Percentiles rank a stretch among this genome's conserved stretches.
Evolutionary conservation across 2,113 vertebrate species (phyloP).

Genomic region (Columba janthina): DNA sequence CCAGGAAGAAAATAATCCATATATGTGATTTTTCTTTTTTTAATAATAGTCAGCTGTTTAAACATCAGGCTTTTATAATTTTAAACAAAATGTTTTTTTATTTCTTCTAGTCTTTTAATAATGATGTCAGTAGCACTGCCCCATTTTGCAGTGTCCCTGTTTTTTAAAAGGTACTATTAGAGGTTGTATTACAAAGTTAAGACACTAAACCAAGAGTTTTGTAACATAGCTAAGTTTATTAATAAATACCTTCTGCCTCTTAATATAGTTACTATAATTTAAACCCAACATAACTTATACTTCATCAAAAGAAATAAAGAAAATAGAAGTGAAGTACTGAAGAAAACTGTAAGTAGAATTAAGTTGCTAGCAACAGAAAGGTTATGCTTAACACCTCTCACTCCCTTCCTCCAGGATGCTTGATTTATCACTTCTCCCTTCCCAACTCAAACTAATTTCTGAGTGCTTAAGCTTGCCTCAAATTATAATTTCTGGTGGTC

Average conservation of each 20-base stretch:
- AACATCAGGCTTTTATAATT: not conserved
- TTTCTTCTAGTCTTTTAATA: not conserved
- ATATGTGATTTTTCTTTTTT: not conserved
- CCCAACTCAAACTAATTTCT: not conserved
- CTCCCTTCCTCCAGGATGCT: not conserved
- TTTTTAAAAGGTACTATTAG: not conserved
- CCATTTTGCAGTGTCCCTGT: not conserved
- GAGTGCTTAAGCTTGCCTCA: not conserved
- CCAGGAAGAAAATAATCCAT: not conserved
- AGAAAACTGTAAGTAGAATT: not conserved
- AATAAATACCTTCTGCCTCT: not conserved
- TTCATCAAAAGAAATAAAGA: not conserved
- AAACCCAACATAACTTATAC: not conserved
- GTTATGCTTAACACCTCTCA: not conserved
- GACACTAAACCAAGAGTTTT: not conserved
- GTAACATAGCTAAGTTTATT: not conserved
- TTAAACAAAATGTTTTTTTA: not conserved
- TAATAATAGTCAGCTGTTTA: not conserved
- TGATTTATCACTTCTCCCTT: not conserved
- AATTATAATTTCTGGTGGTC: not conserved
- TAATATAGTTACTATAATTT: not conserved
- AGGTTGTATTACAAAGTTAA: not conserved
- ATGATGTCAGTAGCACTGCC: not conserved
- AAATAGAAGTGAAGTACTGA: not conserved
- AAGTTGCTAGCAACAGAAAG: not conserved